phyloP scores from a whole-genome alignment of 2,797 vertebrate genomes.

The Phoxinus dragarum region DNA sequence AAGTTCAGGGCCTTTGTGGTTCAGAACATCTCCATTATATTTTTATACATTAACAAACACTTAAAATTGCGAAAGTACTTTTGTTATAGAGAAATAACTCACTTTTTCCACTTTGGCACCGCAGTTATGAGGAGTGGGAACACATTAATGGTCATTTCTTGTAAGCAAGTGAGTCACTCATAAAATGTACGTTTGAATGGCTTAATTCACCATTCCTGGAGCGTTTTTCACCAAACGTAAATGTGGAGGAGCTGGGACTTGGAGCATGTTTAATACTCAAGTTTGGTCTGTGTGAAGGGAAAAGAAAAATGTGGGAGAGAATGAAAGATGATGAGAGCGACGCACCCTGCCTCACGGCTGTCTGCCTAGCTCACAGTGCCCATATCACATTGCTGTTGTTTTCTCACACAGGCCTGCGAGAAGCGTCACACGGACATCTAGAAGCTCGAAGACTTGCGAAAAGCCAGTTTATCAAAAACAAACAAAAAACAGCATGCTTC shows the following conservation, averaged over 20 bases:
- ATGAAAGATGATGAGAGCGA: conserved; percentile 56
- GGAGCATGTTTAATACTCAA: neutral
- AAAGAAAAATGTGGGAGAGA: conserved; percentile 38
- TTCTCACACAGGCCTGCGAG: conserved; percentile 64
- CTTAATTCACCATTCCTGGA: conserved; percentile 39
- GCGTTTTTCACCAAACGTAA: conserved; percentile 6
- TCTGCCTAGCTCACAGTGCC: conserved; percentile 66
- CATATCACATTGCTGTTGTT: conserved; percentile 71
- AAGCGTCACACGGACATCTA: conserved; percentile 59
- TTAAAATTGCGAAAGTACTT: neutral
- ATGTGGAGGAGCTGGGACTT: neutral
- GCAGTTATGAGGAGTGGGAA: conserved; percentile 14
- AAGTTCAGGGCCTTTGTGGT: neutral
- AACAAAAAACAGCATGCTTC: conserved; percentile 41
- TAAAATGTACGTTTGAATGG: neutral
- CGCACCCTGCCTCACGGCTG: conserved; percentile 75
- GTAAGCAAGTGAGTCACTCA: conserved; percentile 40
- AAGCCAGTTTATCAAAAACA: conserved; percentile 61
- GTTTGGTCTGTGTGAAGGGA: conserved; percentile 30
- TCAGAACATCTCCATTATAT: neutral
- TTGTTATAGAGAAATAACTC: neutral
- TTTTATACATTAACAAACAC: neutral
- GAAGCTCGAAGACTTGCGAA: conserved; percentile 64
- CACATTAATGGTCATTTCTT: conserved; percentile 13
- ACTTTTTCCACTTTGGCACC: conserved; percentile 1